Percentiles rank a stretch among this genome's conserved stretches.
Conservation (phyloP, 2,113 vertebrate species). For the Fulmarus glacialis region DNA sequence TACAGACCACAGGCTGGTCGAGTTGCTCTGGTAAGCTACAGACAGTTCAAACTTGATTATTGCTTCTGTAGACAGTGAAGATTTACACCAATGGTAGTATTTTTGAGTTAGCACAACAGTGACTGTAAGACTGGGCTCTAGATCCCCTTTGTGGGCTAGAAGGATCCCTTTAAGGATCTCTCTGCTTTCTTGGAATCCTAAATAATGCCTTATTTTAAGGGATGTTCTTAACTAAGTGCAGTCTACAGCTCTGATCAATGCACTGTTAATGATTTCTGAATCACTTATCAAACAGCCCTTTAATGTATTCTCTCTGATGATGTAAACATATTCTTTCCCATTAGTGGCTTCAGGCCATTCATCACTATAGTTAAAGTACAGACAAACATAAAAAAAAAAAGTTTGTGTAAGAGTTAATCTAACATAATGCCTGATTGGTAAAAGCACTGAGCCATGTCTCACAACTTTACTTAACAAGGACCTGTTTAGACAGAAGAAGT, state of each 20-base stretch:
- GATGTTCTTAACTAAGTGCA: not conserved
- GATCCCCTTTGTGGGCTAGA: not conserved
- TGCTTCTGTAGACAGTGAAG: not conserved
- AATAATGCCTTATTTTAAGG: not conserved
- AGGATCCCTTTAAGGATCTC: not conserved
- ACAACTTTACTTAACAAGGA: not conserved
- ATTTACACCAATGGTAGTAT: not conserved
- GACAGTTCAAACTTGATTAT: not conserved
- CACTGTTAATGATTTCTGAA: not conserved
- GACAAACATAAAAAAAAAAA: not conserved
- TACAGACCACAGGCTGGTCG: not conserved
- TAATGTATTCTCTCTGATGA: not conserved
- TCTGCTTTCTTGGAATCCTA: not conserved
- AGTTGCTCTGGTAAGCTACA: not conserved
- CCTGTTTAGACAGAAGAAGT: not conserved
- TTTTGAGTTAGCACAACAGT: not conserved
- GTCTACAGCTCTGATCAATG: not conserved
- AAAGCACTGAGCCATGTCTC: not conserved
- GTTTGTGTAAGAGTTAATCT: not conserved
- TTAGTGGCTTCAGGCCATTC: not conserved
- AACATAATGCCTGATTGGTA: not conserved
- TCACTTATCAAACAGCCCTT: not conserved
- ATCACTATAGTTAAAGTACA: not conserved
- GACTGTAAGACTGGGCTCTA: not conserved
- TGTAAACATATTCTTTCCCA: not conserved